Evolutionary conservation across 2,888 invertebrate species (phyloP).

Genomic region (Camptogramma bilineatum): DNA sequence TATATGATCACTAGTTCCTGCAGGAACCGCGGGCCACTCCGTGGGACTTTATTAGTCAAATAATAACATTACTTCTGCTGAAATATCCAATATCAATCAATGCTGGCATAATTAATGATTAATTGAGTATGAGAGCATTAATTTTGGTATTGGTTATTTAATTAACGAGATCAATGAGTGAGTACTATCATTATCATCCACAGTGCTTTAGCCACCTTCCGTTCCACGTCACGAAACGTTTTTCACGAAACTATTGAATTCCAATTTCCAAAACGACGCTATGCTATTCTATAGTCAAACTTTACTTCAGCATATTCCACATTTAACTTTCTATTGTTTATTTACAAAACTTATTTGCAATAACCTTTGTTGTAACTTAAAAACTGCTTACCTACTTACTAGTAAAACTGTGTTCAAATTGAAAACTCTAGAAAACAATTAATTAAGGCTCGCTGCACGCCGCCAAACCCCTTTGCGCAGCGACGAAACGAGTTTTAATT

Average conservation of each 20-base stretch:
- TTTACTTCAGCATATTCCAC: no score
- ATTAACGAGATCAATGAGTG: not conserved
- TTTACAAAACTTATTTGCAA: not conserved
- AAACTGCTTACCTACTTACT: conserved; percentile 13
- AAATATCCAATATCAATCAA: not conserved
- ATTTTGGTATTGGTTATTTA: not conserved
- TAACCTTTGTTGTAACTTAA: conserved; percentile 2
- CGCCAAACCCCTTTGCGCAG: conserved; percentile 26
- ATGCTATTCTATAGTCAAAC: no score
- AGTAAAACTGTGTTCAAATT: conserved; percentile 26
- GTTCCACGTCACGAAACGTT: no score
- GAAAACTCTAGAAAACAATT: conserved; percentile 31
- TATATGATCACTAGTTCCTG: no score
- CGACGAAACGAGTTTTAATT: conserved; percentile 18
- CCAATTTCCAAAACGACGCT: no score
- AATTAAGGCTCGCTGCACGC: conserved; percentile 16
- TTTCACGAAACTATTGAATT: no score
- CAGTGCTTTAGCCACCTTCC: not conserved
- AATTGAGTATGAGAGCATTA: not conserved
- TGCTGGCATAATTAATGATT: not conserved
- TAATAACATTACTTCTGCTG: not conserved
- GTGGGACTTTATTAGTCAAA: not conserved
- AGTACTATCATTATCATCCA: not conserved
- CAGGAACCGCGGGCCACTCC: no score
- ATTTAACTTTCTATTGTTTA: not conserved